A percentile compares a stretch with the other conserved stretches of the same genome.
These are phyloP conservation scores for Erythrocebus patas DNA, from an alignment of 2,113 vertebrate genomes.

Conservation along the genomic window DNA sequence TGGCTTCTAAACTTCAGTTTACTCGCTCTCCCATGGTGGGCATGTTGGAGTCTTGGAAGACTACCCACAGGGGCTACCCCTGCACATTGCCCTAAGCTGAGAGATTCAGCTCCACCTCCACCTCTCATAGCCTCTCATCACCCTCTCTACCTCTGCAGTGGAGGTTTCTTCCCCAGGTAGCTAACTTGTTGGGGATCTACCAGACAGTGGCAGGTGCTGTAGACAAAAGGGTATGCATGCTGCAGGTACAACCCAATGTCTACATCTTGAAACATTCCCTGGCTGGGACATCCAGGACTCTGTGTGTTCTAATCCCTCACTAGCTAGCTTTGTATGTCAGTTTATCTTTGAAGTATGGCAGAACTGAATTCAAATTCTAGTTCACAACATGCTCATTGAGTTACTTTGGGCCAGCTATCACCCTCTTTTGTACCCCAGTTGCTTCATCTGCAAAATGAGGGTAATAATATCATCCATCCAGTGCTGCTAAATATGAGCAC, in stretches of 20 bases:
- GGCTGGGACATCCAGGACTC: not conserved
- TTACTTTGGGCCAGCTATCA: not conserved
- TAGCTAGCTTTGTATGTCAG: not conserved
- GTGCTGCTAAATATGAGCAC: not conserved
- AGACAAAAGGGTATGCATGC: not conserved
- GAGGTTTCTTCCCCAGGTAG: not conserved
- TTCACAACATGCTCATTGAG: not conserved
- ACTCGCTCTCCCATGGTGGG: not conserved
- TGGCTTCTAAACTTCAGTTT: not conserved
- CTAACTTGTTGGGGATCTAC: not conserved
- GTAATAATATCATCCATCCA: not conserved
- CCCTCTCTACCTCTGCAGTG: not conserved
- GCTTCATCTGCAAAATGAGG: not conserved
- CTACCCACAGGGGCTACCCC: not conserved
- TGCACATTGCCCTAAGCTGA: not conserved
- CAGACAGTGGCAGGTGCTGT: not conserved
- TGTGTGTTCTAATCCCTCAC: not conserved
- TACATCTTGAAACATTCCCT: not conserved
- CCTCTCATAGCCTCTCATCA: not conserved
- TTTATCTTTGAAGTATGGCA: not conserved
- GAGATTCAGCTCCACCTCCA: not conserved
- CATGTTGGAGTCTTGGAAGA: not conserved
- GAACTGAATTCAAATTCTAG: not conserved
- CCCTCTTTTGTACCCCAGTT: not conserved
- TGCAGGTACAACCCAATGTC: not conserved